Conservation (phyloP, 2,888 invertebrate genomes). For the Mechanitis mazaeus region DNA sequence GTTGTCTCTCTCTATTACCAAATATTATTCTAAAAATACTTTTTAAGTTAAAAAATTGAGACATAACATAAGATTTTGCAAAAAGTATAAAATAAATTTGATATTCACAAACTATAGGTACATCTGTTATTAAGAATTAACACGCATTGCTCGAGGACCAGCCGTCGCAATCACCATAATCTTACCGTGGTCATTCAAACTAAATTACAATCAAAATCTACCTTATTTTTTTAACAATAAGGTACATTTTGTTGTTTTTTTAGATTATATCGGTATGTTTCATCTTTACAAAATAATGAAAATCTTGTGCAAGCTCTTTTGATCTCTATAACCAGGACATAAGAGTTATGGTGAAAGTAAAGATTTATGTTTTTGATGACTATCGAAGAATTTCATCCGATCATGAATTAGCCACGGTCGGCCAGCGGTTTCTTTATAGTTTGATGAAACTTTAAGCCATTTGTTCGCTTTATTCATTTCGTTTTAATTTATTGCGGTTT, state of each 20-base stretch:
- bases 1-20: too few species aligned
- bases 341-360: neutral
- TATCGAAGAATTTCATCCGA: conserved; percentile 25
- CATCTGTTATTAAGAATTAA: conserved; percentile 32
- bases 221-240: neutral
- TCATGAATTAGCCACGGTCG: conserved; percentile 33
- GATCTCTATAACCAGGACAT: neutral
- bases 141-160: conserved; percentile 26
- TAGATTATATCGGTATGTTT: neutral
- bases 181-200: neutral
- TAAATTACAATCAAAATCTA: neutral
- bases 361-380: neutral
- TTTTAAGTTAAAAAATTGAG: too few species aligned
- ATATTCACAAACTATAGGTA: conserved; percentile 3
- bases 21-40: too few species aligned
- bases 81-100: too few species aligned
- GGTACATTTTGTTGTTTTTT: neutral
- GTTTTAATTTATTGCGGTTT: conserved; percentile 28
- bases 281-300: neutral
- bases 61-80: too few species aligned
- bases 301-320: neutral
- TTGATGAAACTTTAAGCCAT: conserved; percentile 17
- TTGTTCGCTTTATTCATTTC: conserved; percentile 27
- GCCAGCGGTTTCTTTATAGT: conserved; percentile 20
- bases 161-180: conserved; percentile 12